Base-by-base conservation (phyloP, 2,888 invertebrate genomes). In the Napeogenes sylphis region DNA sequence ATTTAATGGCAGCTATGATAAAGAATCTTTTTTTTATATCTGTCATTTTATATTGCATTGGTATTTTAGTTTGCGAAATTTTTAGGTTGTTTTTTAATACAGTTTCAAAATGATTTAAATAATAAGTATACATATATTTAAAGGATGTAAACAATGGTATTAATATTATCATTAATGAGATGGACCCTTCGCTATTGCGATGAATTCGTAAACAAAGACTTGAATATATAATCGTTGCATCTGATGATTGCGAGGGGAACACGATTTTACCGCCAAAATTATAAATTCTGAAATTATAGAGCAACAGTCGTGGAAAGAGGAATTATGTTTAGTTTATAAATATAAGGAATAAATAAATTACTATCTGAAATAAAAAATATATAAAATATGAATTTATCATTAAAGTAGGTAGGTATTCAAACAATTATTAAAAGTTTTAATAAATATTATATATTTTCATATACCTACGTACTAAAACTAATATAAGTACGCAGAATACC, bases 211-310 rank as follows among this genome's bases (percentile, higher is more conserved):
- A 86, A 87, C 84, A 84, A 82, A 80, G 76, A 80, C 79, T 75
- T 82, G 86, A 85, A 88, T 90, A 75, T 81, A 85, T 86, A 85
- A 84, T 83, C 69, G 73, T 77, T 84, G 81, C 83, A 82, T 84
- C 77, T 78, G 76, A 77, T 77, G 76, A 81, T 75, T 78, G 75
- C 71, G 71, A 58, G 68, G 74, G 76, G 83, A 83, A 79, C 80
- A 79, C 73, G 75, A 74, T 77, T 74, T 69, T 61, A 62, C 56
- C 62, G 59, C 56, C 45, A n/a, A 59, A 67, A 65, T 61, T 67
- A 65, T 65, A 53, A 63, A 65, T 63, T 32, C 63, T 45, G 58
- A 65, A 56, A 61, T 61, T 61, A 56, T 56, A 59, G 45, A 56
- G 61, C 61, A 56, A 57, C 46, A 59, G 58, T 57, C 64, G 10